Conservation (phyloP, 64 coral and sea anemone genomes). For the Stichodactyla helianthus region DNA sequence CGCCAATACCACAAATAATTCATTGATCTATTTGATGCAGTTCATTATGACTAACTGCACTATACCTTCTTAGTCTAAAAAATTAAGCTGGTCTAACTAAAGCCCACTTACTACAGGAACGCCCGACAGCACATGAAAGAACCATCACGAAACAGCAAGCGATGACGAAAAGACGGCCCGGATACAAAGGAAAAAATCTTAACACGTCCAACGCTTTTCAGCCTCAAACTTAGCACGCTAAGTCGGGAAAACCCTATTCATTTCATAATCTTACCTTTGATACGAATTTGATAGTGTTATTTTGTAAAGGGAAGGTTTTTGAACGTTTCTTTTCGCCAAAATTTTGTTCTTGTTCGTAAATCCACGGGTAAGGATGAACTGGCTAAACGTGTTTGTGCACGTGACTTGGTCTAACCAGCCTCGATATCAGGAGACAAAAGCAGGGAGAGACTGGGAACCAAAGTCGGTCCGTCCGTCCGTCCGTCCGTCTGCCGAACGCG, state of each 20-base stretch:
- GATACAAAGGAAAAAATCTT: background rate
- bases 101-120: background rate
- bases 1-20: background rate
- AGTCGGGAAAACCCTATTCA: background rate
- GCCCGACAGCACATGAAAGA: background rate
- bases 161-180: background rate
- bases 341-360: too few species aligned
- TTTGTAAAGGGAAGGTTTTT: background rate
- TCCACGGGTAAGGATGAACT: background rate
- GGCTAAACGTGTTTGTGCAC: background rate
- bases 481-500: background rate
- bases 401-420: slow-evolving; percentile 3
- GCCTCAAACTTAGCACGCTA: background rate
- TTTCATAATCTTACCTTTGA: background rate
- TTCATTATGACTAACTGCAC: background rate
- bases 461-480: background rate
- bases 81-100: background rate
- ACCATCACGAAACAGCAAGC: background rate
- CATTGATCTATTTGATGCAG: background rate
- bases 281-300: background rate
- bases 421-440: background rate
- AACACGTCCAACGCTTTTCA: background rate
- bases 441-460: background rate
- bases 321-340: background rate
- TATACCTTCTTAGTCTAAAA: background rate